Evolutionary conservation across 2,888 invertebrate species (phyloP).

Genomic region (Sepiola atlantica): DNA sequence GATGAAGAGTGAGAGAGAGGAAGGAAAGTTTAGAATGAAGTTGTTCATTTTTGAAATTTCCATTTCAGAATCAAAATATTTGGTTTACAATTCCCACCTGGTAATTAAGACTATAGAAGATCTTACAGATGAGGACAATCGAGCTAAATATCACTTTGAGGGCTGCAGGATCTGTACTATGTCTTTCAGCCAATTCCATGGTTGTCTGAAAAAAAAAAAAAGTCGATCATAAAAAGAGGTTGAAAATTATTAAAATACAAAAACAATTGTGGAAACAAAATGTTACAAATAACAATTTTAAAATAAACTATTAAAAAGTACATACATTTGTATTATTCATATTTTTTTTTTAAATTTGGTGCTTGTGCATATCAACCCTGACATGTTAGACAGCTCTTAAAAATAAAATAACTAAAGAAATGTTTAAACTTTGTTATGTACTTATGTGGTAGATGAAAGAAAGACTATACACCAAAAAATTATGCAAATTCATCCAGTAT

Average conservation of each 20-base stretch:
- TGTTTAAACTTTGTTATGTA: too few relatives aligned
- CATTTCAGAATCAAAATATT: background rate
- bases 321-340: too few relatives aligned
- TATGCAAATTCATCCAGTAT: too few relatives aligned
- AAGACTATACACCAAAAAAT: too few relatives aligned
- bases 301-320: too few relatives aligned
- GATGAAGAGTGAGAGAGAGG: background rate
- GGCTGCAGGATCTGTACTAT: constrained; percentile 85
- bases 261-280: background rate
- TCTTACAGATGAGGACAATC: constrained; percentile 90
- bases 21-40: background rate
- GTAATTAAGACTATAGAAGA: constrained; percentile 96
- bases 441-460: too few relatives aligned
- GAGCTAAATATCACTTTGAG: constrained; percentile 91
- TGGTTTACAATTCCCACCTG: constrained; percentile 80
- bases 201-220: constrained; percentile 81
- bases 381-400: too few relatives aligned
- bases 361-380: too few relatives aligned
- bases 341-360: too few relatives aligned
- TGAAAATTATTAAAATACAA: background rate
- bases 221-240: background rate
- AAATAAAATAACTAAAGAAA: too few relatives aligned
- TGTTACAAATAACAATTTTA: too few relatives aligned
- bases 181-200: constrained; percentile 85
- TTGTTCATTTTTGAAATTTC: too few relatives aligned